Percentiles rank a stretch among this genome's conserved stretches.
Conservation (phyloP, 2,113 vertebrate species). For the Ctenomys sociabilis region DNA sequence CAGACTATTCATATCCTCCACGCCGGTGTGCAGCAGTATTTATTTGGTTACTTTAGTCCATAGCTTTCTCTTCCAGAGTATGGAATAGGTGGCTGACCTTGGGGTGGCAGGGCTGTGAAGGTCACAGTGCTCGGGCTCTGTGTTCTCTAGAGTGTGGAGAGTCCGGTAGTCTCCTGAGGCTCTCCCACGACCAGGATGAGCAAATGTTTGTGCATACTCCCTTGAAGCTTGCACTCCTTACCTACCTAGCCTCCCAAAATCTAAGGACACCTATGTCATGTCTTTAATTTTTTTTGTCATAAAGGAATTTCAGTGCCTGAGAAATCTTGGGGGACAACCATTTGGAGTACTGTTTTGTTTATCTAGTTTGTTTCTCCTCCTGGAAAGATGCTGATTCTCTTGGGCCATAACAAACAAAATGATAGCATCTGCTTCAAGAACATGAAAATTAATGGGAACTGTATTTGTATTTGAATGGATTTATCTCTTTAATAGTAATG, state of each 20-base stretch:
- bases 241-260: not conserved
- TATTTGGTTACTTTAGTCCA: not conserved
- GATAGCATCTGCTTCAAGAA: constrained; percentile 44
- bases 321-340: not conserved
- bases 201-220: not conserved
- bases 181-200: not conserved
- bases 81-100: rapidly evolving
- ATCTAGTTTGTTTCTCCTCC: not conserved
- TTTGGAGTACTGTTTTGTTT: not conserved
- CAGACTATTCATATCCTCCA: not conserved
- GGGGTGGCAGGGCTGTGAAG: rapidly evolving
- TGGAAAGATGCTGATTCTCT: not conserved
- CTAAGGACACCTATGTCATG: not conserved
- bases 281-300: not conserved
- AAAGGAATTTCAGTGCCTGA: not conserved
- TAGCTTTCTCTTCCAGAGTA: not conserved
- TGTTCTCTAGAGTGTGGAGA: not conserved
- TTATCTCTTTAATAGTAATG: constrained; percentile 39
- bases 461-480: not conserved
- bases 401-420: not conserved
- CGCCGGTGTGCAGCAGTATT: rapidly evolving
- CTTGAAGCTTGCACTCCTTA: not conserved
- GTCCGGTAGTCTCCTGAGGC: not conserved
- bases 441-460: constrained; percentile 28
- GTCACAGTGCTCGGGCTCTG: not conserved